Conservation (phyloP, 2,888 invertebrate species). For the Piscicola geometra region DNA sequence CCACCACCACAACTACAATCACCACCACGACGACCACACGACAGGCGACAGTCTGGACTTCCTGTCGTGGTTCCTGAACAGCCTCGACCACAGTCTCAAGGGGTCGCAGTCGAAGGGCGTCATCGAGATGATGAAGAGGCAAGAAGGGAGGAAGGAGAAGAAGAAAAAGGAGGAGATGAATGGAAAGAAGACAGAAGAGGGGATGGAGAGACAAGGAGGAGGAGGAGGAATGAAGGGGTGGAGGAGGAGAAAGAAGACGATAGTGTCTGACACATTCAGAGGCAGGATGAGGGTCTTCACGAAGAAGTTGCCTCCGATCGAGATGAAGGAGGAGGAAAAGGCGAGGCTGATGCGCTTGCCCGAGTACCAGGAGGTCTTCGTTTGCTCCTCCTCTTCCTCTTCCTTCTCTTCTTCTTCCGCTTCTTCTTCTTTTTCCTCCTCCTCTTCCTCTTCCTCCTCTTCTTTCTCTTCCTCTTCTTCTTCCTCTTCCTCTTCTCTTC, state of each 20-base stretch:
- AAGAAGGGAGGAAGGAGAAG: slow-evolving; percentile 35
- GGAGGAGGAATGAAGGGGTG: no score
- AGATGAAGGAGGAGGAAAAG: slow-evolving; percentile 80
- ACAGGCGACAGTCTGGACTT: slow-evolving; percentile 94
- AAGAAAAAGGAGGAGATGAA: no score
- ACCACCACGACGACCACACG: slow-evolving; percentile 24
- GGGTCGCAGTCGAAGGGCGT: slow-evolving; percentile 62
- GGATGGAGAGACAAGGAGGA: neutral
- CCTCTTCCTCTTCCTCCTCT: slow-evolving; percentile 28
- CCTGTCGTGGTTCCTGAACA: slow-evolving; percentile 94
- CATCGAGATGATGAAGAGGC: neutral
- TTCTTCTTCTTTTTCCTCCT: slow-evolving; percentile 1
- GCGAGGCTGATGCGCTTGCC: slow-evolving; percentile 71
- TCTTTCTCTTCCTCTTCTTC: slow-evolving; percentile 31
- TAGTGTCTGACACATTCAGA: slow-evolving; percentile 89
- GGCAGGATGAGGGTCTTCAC: slow-evolving; percentile 59
- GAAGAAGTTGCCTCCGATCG: slow-evolving; percentile 84
- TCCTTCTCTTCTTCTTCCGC: slow-evolving; percentile 17
- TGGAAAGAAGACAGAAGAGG: neutral
- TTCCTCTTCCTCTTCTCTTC: slow-evolving; percentile 14
- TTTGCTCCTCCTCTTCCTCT: neutral
- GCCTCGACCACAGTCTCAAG: slow-evolving; percentile 86
- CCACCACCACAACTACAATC: neutral
- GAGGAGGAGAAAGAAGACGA: slow-evolving; percentile 65
- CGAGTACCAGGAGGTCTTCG: slow-evolving; percentile 63